phyloP scores from a whole-genome alignment of 2,113 vertebrate species.

The Tychaedon coryphoeus region DNA sequence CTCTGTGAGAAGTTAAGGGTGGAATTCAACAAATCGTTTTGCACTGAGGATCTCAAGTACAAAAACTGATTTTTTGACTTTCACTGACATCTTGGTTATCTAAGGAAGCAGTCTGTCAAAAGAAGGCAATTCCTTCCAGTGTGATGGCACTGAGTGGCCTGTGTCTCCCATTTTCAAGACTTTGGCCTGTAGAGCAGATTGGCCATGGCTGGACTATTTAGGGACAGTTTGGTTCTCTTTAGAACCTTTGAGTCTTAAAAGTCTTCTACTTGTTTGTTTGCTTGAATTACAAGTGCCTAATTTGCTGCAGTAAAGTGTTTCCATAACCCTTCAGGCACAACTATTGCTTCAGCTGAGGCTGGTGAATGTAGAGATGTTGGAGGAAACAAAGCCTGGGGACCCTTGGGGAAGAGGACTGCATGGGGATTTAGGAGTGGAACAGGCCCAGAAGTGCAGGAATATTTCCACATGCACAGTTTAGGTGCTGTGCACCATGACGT shows the following conservation, averaged over 20 bases:
- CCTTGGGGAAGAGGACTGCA: background rate
- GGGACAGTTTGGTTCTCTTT: background rate
- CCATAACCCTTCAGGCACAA: background rate
- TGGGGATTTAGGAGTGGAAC: background rate
- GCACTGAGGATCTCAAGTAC: background rate
- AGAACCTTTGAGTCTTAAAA: background rate
- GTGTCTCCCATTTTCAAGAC: background rate
- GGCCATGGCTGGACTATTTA: background rate
- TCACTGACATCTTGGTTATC: background rate
- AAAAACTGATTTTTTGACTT: background rate
- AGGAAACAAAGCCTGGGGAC: background rate
- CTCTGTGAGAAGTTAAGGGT: background rate
- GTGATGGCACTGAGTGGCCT: background rate
- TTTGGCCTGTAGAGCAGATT: background rate
- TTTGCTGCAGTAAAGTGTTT: background rate
- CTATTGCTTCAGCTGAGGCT: background rate
- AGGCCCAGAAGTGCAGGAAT: background rate
- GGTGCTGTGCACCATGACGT: background rate
- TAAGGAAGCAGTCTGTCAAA: background rate
- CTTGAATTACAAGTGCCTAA: background rate
- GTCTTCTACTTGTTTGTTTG: background rate
- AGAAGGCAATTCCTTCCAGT: background rate
- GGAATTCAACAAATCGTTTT: background rate
- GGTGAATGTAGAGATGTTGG: background rate
- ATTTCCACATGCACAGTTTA: background rate